These are phyloP conservation scores for Iphiclides podalirius DNA, from an alignment of 2,888 invertebrate genomes.

Conservation along the genomic window DNA sequence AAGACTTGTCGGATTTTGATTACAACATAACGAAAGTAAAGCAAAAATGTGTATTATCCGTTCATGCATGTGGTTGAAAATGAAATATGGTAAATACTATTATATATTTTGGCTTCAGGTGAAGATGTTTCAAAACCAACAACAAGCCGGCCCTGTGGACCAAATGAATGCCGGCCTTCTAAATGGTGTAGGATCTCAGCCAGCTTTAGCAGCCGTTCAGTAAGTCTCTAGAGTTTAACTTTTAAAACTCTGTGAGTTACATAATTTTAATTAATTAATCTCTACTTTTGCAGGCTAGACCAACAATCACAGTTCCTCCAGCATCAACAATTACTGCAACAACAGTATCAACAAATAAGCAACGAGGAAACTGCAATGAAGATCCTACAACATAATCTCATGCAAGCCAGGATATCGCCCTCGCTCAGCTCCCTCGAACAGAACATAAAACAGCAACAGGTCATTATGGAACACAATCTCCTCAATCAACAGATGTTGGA, in stretches of 20 bases:
- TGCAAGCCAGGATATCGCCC: conserved; percentile 74
- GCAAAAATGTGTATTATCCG: too few relatives aligned
- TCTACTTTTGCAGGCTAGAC: conserved; percentile 50
- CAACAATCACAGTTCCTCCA: conserved; percentile 69
- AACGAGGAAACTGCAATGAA: conserved; percentile 78
- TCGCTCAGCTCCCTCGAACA: conserved; percentile 51
- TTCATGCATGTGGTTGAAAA: too few relatives aligned
- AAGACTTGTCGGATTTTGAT: too few relatives aligned
- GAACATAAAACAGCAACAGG: conserved; percentile 54
- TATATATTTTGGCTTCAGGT: conserved; percentile 49
- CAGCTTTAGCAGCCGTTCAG: conserved; percentile 55
- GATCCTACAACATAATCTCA: conserved; percentile 79
- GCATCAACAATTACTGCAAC: conserved; percentile 74
- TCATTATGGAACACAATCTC: conserved; percentile 55
- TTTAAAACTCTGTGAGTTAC: too few relatives aligned
- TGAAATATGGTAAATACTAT: too few relatives aligned
- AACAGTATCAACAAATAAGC: conserved; percentile 75
- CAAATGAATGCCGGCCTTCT: conserved; percentile 60
- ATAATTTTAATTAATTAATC: conserved; percentile 11
- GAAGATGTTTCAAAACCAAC: conserved; percentile 73
- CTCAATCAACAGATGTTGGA: conserved; percentile 68
- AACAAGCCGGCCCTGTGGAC: conserved; percentile 61
- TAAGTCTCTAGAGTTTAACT: too few relatives aligned
- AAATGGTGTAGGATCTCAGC: conserved; percentile 66
- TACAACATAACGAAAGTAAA: too few relatives aligned